Evolutionary conservation across 1,140 invertebrate species (phyloP).

Genomic region (Copidosoma floridanum): DNA sequence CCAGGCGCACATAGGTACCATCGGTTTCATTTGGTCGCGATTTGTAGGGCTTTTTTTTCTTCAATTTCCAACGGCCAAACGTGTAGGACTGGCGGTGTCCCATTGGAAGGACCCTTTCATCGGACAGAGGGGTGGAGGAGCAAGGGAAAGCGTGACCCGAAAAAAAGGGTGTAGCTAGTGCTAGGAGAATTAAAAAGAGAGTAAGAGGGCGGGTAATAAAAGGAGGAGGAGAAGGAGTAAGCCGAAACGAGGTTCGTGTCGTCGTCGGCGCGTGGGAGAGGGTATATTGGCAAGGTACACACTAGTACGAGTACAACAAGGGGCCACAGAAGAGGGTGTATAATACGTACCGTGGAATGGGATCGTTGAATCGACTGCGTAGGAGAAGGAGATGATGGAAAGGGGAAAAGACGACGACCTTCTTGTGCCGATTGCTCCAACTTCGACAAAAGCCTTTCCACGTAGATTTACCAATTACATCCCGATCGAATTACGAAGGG

Average conservation of each 20-base stretch:
- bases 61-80: not conserved
- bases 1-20: too few species aligned
- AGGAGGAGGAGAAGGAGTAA: not conserved
- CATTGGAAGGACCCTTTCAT: not conserved
- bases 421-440: constrained; percentile 24
- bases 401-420: constrained; percentile 16
- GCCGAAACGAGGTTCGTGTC: not conserved
- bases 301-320: not conserved
- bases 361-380: not conserved
- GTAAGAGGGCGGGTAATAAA: too few species aligned
- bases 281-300: not conserved
- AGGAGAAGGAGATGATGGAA: not conserved
- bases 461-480: constrained; percentile 36
- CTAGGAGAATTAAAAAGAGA: too few species aligned
- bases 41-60: too few species aligned
- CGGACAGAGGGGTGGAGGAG: not conserved
- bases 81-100: not conserved
- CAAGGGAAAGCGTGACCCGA: not conserved
- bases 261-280: not conserved
- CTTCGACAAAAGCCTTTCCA: constrained; percentile 34
- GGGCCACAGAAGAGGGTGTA: not conserved
- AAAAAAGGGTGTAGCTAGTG: too few species aligned
- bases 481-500: constrained; percentile 21
- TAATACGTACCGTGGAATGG: too few species aligned
- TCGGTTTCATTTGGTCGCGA: too few species aligned